Evolutionary conservation across 2,113 vertebrate species (phyloP).

Genomic region (Donacobius atricapilla): DNA sequence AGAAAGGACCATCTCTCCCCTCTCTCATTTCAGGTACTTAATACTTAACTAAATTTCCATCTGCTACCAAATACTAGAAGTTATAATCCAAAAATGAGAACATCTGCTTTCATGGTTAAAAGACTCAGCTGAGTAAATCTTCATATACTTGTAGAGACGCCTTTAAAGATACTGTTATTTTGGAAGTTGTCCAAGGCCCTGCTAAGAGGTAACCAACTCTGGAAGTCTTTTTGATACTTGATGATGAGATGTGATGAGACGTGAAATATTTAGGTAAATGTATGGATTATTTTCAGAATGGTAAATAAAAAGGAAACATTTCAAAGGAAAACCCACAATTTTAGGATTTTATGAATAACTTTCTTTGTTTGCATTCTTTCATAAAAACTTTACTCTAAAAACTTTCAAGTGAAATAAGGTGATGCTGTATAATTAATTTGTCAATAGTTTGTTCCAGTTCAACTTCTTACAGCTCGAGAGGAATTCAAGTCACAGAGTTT

Average conservation of each 20-base stretch:
- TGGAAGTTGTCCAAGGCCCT: not conserved
- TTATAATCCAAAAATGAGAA: not conserved
- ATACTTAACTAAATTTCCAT: not conserved
- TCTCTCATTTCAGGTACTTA: not conserved
- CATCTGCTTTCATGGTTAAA: not conserved
- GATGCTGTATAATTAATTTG: not conserved
- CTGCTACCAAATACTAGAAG: not conserved
- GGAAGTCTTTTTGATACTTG: not conserved
- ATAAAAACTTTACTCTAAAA: not conserved
- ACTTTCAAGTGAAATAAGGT: not conserved
- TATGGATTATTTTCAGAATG: not conserved
- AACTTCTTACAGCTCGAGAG: not conserved
- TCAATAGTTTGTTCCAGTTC: not conserved
- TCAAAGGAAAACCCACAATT: not conserved
- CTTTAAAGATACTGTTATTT: not conserved
- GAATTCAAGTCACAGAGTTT: not conserved
- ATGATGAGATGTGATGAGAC: not conserved
- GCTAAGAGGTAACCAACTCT: not conserved
- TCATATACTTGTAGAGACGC: not conserved
- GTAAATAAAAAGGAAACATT: not conserved
- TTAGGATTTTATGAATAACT: not conserved
- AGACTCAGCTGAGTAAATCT: not conserved
- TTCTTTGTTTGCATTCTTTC: not conserved
- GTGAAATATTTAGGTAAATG: not conserved
- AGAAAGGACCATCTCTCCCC: fast-evolving